These are phyloP conservation scores for Hypolimnas misippus DNA, from an alignment of 2,888 invertebrate genomes.

Conservation along the genomic window DNA sequence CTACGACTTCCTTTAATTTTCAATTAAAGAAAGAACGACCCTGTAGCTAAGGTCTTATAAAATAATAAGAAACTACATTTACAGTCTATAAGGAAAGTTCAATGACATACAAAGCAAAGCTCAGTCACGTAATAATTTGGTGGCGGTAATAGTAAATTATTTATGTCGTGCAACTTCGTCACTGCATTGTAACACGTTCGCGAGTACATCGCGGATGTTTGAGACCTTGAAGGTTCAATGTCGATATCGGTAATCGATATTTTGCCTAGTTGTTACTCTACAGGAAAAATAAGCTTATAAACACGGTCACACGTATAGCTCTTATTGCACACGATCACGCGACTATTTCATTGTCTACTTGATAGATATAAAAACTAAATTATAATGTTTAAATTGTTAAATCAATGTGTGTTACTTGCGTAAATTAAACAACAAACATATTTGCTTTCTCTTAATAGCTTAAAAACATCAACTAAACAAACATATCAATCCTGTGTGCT, in stretches of 20 bases:
- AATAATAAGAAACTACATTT: background rate
- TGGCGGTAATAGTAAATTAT: conserved; percentile 20
- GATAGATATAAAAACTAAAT: no score
- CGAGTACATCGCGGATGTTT: conserved; percentile 10
- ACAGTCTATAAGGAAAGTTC: background rate
- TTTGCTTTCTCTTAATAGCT: background rate
- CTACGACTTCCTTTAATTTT: no score
- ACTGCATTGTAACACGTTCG: conserved; percentile 23
- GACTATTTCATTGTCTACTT: no score
- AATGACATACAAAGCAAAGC: background rate
- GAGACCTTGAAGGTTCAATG: conserved; percentile 70
- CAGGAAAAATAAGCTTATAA: conserved; percentile 19
- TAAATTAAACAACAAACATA: no score
- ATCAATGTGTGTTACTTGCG: no score
- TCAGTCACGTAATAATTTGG: conserved; percentile 10
- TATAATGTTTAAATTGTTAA: no score
- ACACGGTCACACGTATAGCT: conserved; percentile 17
- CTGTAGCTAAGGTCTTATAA: background rate
- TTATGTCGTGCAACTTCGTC: conserved; percentile 12
- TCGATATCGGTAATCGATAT: conserved; percentile 65
- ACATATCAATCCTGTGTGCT: no score
- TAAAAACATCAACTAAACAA: conserved; percentile 4
- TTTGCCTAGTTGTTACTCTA: conserved; percentile 52
- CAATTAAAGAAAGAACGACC: no score
- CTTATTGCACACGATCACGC: conserved; percentile 1